A percentile compares a stretch with the other conserved stretches of the same genome.
These are phyloP conservation scores for Chrysemys picta DNA, from an alignment of 2,113 vertebrate species.

Conservation along the genomic window DNA sequence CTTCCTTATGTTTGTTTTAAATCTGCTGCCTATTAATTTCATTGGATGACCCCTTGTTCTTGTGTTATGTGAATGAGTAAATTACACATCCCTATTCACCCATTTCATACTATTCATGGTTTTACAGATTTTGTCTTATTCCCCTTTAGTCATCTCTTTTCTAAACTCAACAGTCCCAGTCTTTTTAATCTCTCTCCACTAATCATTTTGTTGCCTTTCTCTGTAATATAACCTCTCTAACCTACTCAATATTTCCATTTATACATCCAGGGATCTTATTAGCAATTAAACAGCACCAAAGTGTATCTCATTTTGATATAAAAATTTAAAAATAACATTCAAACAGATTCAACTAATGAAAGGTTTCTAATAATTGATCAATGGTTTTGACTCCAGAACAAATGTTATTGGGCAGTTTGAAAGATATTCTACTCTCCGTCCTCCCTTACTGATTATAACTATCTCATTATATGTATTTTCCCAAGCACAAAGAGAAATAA, in stretches of 20 bases:
- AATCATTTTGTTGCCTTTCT: not conserved
- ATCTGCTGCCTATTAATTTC: not conserved
- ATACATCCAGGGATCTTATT: not conserved
- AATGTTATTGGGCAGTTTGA: slow-evolving; percentile 20
- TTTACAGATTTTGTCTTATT: not conserved
- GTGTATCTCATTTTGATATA: slow-evolving; percentile 4
- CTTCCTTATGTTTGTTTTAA: not conserved
- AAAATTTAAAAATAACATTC: slow-evolving; percentile 9
- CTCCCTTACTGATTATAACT: not conserved
- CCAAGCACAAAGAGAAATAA: slow-evolving; percentile 10
- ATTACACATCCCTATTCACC: not conserved
- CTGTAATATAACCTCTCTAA: not conserved
- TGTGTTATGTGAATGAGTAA: not conserved
- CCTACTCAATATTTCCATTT: not conserved
- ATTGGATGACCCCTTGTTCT: not conserved
- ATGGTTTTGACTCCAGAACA: not conserved
- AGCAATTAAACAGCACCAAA: not conserved
- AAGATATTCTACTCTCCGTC: not conserved
- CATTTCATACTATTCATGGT: not conserved
- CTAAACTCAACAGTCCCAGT: not conserved
- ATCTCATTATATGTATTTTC: not conserved
- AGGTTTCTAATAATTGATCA: slow-evolving; percentile 24
- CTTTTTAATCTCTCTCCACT: not conserved
- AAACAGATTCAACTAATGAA: not conserved
- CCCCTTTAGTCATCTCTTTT: not conserved